Evolutionary conservation across 2,113 vertebrate species (phyloP).

Genomic region (Calonectris borealis): DNA sequence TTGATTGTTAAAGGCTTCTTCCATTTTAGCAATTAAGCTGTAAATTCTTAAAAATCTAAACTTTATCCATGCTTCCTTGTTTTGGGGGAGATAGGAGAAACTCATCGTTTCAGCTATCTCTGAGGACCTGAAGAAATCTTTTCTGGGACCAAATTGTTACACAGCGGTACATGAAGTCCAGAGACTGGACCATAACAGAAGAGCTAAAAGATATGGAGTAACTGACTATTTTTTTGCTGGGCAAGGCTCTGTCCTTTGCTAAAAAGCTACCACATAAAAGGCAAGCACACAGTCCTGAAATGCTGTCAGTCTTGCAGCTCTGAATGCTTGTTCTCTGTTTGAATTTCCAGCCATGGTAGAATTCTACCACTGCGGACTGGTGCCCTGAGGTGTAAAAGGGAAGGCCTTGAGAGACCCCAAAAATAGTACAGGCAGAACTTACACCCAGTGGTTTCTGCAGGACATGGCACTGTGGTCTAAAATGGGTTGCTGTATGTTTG

Average conservation of each 20-base stretch:
- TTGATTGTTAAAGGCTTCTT: background rate
- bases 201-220: background rate
- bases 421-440: background rate
- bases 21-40: background rate
- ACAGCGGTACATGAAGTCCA: background rate
- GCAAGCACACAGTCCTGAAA: background rate
- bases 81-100: background rate
- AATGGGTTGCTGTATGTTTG: background rate
- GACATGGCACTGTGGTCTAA: background rate
- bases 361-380: background rate
- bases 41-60: background rate
- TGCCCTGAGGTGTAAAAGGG: background rate
- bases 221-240: background rate
- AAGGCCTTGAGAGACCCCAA: background rate
- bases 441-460: background rate
- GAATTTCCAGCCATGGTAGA: background rate
- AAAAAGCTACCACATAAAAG: background rate
- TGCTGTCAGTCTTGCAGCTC: background rate
- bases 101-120: fast-evolving
- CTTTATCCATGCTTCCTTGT: background rate
- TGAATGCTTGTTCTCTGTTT: background rate
- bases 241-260: background rate
- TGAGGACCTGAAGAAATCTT: background rate
- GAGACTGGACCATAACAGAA: too few relatives aligned
- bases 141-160: background rate